Conservation (phyloP, 2,888 invertebrate species). For the Epinotia demarniana region DNA sequence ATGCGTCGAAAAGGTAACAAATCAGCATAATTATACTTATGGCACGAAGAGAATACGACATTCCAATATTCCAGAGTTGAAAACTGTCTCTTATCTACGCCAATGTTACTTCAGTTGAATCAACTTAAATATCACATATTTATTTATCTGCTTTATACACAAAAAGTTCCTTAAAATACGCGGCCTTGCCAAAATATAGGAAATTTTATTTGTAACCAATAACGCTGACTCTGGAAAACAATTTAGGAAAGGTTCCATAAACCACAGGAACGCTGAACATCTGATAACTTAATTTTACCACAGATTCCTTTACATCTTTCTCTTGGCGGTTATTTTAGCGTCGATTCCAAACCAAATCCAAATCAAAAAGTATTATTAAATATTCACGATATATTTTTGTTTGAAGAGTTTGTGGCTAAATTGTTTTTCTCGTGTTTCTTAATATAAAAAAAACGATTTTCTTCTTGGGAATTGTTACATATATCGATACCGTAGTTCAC, state of each 20-base stretch:
- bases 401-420: neutral
- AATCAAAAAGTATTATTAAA: no score
- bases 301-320: slow-evolving; percentile 22
- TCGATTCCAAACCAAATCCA: neutral
- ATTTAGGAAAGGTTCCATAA: slow-evolving; percentile 14
- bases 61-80: neutral
- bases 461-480: slow-evolving; percentile 9
- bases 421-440: neutral
- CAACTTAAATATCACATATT: neutral
- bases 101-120: neutral
- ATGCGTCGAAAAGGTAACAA: neutral
- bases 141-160: neutral
- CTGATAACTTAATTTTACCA: slow-evolving; percentile 40
- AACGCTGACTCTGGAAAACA: slow-evolving; percentile 16
- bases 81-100: neutral
- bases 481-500: no score
- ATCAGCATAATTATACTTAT: neutral
- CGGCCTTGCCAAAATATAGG: neutral
- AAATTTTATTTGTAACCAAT: slow-evolving; percentile 17
- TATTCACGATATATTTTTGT: neutral
- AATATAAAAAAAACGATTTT: slow-evolving; percentile 18
- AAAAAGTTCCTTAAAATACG: neutral
- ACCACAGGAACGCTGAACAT: slow-evolving; percentile 16
- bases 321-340: slow-evolving; percentile 2
- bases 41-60: neutral